These are phyloP conservation scores for Sweltsa coloradensis DNA, from an alignment of 1,140 invertebrate genomes.

Conservation along the genomic window DNA sequence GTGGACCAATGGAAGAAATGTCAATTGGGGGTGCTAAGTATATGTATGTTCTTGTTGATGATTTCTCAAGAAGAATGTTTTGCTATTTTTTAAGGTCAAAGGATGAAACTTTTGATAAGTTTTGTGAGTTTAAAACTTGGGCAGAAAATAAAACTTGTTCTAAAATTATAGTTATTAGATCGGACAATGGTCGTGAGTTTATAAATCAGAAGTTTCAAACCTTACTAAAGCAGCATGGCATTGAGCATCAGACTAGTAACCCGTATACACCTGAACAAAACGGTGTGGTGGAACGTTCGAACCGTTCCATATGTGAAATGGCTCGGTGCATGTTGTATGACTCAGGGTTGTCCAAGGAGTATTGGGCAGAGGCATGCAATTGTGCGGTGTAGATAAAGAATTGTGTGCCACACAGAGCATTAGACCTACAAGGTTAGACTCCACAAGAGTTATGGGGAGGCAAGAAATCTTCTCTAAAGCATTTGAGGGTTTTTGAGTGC, in stretches of 20 bases:
- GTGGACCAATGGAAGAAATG: too few relatives aligned
- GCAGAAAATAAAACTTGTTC: too few relatives aligned
- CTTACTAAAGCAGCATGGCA: not conserved
- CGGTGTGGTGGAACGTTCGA: not conserved
- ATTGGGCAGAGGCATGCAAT: slow-evolving; percentile 3
- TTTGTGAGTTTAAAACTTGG: too few relatives aligned
- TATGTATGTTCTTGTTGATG: too few relatives aligned
- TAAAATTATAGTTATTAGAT: too few relatives aligned
- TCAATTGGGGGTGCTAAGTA: too few relatives aligned
- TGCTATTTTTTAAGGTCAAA: too few relatives aligned
- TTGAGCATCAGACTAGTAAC: slow-evolving; percentile 1
- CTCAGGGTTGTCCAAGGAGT: not conserved
- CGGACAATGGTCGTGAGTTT: too few relatives aligned
- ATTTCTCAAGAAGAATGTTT: too few relatives aligned
- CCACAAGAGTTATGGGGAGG: slow-evolving; percentile 18
- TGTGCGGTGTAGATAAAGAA: not conserved
- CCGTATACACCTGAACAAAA: slow-evolving; percentile 3
- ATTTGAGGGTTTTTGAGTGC: slow-evolving; percentile 24
- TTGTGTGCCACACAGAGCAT: not conserved
- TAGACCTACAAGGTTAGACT: slow-evolving; percentile 12
- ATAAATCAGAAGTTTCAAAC: too few relatives aligned
- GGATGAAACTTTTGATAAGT: too few relatives aligned
- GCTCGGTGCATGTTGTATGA: not conserved
- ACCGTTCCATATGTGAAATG: not conserved
- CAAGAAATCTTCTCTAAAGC: slow-evolving; percentile 15